A percentile compares a stretch with the other conserved stretches of the same genome.
Evolutionary conservation across 2,888 invertebrate species (phyloP).

Genomic region (Tinea trinotella): DNA sequence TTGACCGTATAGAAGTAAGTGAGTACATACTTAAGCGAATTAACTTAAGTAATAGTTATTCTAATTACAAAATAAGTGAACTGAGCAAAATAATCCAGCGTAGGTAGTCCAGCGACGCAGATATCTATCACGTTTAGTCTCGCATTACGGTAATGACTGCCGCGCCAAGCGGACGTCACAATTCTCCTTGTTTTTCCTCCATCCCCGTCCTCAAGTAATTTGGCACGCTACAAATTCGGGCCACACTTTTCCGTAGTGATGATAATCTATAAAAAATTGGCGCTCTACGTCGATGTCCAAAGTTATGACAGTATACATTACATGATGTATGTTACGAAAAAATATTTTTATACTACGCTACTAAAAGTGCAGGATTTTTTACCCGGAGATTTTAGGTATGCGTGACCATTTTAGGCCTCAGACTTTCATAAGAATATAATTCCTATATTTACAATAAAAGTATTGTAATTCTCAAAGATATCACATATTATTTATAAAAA

Average conservation of each 20-base stretch:
- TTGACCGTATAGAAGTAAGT: no score
- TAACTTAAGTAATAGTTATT: no score
- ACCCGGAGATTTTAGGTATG: no score
- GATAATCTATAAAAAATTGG: conserved; percentile 17
- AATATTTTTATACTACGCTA: not conserved
- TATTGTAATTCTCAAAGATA: no score
- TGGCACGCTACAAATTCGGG: conserved; percentile 19
- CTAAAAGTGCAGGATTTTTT: no score
- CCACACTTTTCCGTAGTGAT: conserved; percentile 14
- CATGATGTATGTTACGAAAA: not conserved
- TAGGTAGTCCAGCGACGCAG: not conserved
- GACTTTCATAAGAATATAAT: no score
- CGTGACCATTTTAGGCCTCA: no score
- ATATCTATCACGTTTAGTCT: conserved; percentile 46
- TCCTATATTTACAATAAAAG: no score
- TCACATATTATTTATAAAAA: conserved; percentile 1
- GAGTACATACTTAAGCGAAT: no score
- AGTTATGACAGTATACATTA: conserved; percentile 6
- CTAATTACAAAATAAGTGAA: not conserved
- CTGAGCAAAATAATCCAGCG: not conserved
- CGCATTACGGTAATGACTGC: conserved; percentile 43
- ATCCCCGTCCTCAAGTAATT: conserved; percentile 18
- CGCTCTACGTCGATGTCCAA: not conserved
- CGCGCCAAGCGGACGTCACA: conserved; percentile 21
- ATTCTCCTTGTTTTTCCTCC: conserved; percentile 17